Evolutionary conservation across 2,888 invertebrate genomes (phyloP).

Genomic region (Tipula confusa): DNA sequence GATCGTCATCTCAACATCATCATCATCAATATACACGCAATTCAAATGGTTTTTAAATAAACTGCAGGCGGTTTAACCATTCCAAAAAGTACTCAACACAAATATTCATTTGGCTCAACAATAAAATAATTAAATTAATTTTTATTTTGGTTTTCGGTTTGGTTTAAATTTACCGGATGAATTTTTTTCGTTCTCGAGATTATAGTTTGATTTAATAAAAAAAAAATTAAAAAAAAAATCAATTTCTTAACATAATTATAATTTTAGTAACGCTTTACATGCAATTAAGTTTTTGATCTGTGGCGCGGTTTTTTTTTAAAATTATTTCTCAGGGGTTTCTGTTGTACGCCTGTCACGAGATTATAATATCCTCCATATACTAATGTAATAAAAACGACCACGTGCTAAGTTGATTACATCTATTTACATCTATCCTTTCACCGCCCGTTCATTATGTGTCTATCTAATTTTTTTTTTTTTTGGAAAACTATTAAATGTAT

Average conservation of each 20-base stretch:
- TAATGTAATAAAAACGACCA: background rate
- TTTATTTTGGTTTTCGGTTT: background rate
- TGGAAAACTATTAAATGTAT: too few species aligned
- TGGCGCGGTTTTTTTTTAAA: background rate
- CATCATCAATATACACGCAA: background rate
- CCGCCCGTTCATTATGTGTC: background rate
- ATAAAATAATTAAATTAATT: slow-evolving; percentile 12
- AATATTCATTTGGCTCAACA: slow-evolving; percentile 15
- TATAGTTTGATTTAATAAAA: background rate
- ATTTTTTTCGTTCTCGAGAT: background rate
- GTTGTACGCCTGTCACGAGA: background rate
- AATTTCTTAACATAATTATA: background rate
- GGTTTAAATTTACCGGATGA: background rate
- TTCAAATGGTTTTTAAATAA: slow-evolving; percentile 13
- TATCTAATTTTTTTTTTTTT: background rate
- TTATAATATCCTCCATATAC: background rate
- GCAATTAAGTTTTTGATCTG: background rate
- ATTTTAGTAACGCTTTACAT: slow-evolving; percentile 25
- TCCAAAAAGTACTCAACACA: background rate
- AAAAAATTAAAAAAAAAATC: background rate
- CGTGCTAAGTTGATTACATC: background rate
- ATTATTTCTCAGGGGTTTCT: background rate
- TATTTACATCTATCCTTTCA: background rate
- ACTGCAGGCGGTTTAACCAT: slow-evolving; percentile 8
- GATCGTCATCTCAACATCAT: slow-evolving; percentile 20